Evolutionary conservation across 1,140 invertebrate species (phyloP).

Genomic region (Zaprionus tsacasi): DNA sequence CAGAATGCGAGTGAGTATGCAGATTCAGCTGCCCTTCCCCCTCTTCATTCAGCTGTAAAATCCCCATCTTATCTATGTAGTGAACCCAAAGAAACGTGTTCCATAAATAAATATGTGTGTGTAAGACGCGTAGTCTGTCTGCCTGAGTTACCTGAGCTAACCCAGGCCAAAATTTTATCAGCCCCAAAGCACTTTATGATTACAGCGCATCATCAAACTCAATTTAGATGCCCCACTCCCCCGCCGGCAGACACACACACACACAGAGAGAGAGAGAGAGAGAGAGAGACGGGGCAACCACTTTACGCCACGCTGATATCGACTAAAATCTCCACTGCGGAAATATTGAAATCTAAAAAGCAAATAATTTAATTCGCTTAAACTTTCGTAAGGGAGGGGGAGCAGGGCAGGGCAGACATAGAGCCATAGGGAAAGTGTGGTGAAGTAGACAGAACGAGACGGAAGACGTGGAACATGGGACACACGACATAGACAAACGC

Average conservation of each 20-base stretch:
- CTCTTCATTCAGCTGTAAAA: slow-evolving; percentile 11
- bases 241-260: not conserved
- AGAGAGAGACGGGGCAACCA: slow-evolving; percentile 19
- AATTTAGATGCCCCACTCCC: slow-evolving; percentile 35
- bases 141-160: slow-evolving; percentile 37
- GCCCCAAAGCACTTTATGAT: slow-evolving; percentile 57
- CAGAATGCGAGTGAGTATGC: not conserved
- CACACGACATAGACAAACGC: slow-evolving; percentile 67
- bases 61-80: slow-evolving; percentile 13
- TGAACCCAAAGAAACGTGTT: slow-evolving; percentile 19
- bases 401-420: not conserved
- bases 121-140: slow-evolving; percentile 9
- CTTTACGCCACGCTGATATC: slow-evolving; percentile 60
- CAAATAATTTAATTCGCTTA: slow-evolving; percentile 83
- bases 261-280: not conserved
- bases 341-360: slow-evolving; percentile 83
- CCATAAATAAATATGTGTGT: slow-evolving; percentile 24
- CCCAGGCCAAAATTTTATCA: slow-evolving; percentile 38
- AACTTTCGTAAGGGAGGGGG: slow-evolving; percentile 58
- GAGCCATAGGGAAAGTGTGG: not conserved
- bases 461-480: not conserved
- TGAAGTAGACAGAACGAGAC: slow-evolving; percentile 32
- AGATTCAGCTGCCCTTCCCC: not conserved
- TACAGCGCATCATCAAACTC: slow-evolving; percentile 57
- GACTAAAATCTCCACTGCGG: slow-evolving; percentile 78